Percentiles rank a stretch among this genome's conserved stretches.
These are phyloP conservation scores for Bradypodion pumilum DNA, from an alignment of 2,797 vertebrate genomes.

Conservation along the genomic window DNA sequence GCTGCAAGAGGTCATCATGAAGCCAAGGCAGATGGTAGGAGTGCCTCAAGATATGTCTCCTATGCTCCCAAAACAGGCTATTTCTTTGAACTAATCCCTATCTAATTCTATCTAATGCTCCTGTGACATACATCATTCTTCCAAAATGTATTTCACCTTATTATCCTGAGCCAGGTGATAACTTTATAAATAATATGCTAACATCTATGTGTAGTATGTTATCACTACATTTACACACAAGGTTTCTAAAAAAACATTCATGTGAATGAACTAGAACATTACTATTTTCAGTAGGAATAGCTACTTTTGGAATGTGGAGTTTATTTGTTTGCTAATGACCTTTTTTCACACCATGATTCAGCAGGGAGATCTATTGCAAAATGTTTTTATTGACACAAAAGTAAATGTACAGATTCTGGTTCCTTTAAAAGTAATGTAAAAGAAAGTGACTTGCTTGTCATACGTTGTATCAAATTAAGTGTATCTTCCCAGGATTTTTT, in stretches of 20 bases:
- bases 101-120: not conserved
- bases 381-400: not conserved
- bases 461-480: too few relatives aligned
- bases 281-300: too few relatives aligned
- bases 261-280: not conserved
- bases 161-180: not conserved
- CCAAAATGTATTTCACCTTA: not conserved
- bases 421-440: not conserved
- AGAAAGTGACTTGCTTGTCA: too few relatives aligned
- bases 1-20: too few relatives aligned
- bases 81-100: not conserved
- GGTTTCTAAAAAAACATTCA: not conserved
- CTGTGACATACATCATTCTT: not conserved
- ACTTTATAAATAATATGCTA: not conserved
- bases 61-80: too few relatives aligned
- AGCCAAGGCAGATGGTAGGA: too few relatives aligned
- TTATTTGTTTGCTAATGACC: not conserved
- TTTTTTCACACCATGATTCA: not conserved
- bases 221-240: not conserved
- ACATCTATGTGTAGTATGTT: not conserved
- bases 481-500: too few relatives aligned
- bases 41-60: too few relatives aligned
- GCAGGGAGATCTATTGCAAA: too few relatives aligned
- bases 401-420: not conserved
- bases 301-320: not conserved